Percentiles rank a stretch among this genome's conserved stretches.
Evolutionary conservation across 2,113 vertebrate genomes (phyloP).

Genomic region (Tychaedon coryphoeus): DNA sequence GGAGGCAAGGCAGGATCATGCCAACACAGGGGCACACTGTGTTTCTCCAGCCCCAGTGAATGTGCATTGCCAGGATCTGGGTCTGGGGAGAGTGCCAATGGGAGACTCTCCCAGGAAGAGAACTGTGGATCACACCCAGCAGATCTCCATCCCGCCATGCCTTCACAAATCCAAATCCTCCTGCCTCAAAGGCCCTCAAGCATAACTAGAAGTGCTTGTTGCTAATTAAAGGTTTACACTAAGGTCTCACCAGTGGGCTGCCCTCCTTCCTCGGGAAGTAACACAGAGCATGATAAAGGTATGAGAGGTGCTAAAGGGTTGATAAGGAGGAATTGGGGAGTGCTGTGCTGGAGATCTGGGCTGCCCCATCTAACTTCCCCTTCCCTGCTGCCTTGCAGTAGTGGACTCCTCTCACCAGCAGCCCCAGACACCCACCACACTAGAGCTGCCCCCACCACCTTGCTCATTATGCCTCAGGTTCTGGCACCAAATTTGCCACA

Average conservation of each 20-base stretch:
- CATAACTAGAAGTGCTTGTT: background rate
- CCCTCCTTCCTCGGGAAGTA: background rate
- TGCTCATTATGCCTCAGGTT: rapidly evolving
- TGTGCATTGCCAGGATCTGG: background rate
- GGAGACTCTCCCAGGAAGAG: background rate
- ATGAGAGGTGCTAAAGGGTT: background rate
- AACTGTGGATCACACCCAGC: background rate
- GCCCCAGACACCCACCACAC: rapidly evolving
- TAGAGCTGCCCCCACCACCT: background rate
- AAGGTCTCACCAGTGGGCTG: background rate
- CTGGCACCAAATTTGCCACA: background rate
- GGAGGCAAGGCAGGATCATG: background rate
- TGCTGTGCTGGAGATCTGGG: background rate
- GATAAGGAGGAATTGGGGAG: background rate
- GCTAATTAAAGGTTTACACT: background rate
- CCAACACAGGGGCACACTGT: background rate
- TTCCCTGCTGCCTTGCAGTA: background rate
- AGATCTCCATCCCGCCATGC: background rate
- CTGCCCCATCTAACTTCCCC: background rate
- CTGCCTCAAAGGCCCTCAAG: background rate
- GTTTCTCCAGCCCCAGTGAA: background rate
- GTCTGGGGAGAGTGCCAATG: rapidly evolving
- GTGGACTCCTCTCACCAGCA: background rate
- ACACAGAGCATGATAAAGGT: rapidly evolving
- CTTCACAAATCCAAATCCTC: background rate